Evolutionary conservation across 2,888 invertebrate genomes (phyloP).

Genomic region (Ophion costatus): DNA sequence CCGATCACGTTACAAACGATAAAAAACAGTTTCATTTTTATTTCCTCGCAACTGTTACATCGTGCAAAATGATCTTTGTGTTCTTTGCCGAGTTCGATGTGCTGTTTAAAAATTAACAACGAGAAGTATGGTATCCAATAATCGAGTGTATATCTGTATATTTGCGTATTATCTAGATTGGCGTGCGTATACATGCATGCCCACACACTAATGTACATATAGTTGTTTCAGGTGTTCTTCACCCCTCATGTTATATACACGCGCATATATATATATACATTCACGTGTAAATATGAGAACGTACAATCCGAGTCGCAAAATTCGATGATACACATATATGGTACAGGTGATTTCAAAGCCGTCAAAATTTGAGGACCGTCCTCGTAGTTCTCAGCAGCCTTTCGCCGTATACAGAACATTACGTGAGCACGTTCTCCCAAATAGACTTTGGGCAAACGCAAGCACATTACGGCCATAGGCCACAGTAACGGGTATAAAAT

Average conservation of each 20-base stretch:
- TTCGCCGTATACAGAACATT: too few species aligned
- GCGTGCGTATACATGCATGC: neutral
- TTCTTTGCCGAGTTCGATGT: conserved; percentile 18
- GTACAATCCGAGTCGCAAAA: conserved; percentile 15
- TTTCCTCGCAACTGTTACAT: conserved; percentile 10
- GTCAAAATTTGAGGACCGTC: too few species aligned
- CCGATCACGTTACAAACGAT: too few species aligned
- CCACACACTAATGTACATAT: conserved; percentile 10
- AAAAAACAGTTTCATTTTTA: conserved; percentile 18
- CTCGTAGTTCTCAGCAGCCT: too few species aligned
- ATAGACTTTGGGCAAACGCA: too few species aligned
- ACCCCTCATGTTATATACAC: conserved; percentile 30
- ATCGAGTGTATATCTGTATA: conserved; percentile 15
- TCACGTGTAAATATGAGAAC: conserved; percentile 17
- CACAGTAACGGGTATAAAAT: too few species aligned
- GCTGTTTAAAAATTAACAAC: conserved; percentile 64
- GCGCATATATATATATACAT: neutral
- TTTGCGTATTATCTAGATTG: conserved; percentile 13
- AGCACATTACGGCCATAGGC: too few species aligned
- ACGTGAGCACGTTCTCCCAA: too few species aligned
- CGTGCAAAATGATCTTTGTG: conserved; percentile 22
- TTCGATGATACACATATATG: neutral
- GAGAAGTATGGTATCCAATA: conserved; percentile 7
- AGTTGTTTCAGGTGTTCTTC: conserved; percentile 77
- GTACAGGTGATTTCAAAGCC: too few species aligned